Base-by-base conservation (phyloP, 2,888 invertebrate genomes). In the Macrophya alboannulata region DNA sequence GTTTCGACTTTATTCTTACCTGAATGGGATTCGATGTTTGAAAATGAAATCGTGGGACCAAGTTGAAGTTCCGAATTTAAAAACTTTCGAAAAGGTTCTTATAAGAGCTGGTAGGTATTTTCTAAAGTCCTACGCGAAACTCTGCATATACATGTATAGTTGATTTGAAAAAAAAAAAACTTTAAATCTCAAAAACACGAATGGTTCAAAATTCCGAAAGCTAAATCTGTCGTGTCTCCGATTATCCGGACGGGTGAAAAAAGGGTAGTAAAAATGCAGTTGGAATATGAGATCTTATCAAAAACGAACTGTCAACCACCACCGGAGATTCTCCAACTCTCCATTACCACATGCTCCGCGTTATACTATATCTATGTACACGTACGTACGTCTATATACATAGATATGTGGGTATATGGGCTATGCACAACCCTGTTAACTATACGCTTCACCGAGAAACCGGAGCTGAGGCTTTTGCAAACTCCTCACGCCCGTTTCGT, bases 231-330 rank as follows among this genome's bases (percentile, higher is more conserved):
- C n/a, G n/a, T 3, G 31, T 3, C 31, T 31, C 1, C 31, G 3
- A 31, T 3, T 31, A 31, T 31, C 31, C 31, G 31, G 3, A 31
- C 3, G 31, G 31, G 3, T 3, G 31, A 31, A 91, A 91, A 91
- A 91, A 90, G 91, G 89, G 88, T 89, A 89, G 88, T 89, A 89
- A 90, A 89, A 17, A 6, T 6, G 17, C 8, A 37, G 37, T 17
- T 31, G 31, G 40, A n/a, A 40, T 37, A 71, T 9, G 40, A 71
- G 25, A 71, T 87, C 87, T 88, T 89, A 92, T 91, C 90, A 90
- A 89, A 92, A 92, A 92, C 91, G 90, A 92, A 90, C 91, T 91
- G 92, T 90, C 91, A 89, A 91, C 91, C 31, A 76, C 15, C 72
- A 21, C 9, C 72, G n/a, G 72, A n/a, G 31, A 37, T 43, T 2